A percentile compares a stretch with the other conserved stretches of the same genome.
Conservation (phyloP, 2,797 vertebrate species). For the Petrocephalus sullivani region DNA sequence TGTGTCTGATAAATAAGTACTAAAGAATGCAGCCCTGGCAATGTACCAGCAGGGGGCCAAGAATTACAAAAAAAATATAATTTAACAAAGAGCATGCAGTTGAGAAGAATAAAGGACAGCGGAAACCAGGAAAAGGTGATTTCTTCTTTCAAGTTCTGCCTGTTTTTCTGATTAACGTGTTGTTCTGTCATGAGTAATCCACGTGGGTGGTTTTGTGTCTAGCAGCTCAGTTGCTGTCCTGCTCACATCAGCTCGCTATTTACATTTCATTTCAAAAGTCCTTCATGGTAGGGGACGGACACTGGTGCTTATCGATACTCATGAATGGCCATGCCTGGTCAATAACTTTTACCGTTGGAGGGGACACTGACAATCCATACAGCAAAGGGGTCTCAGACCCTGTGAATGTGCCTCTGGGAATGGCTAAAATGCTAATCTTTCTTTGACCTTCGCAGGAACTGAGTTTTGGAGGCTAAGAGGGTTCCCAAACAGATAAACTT, state of each 20-base stretch:
- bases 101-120: background rate
- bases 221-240: background rate
- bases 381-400: no score
- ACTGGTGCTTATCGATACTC: background rate
- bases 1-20: background rate
- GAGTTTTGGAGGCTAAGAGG: background rate
- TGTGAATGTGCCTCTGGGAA: background rate
- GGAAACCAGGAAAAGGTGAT: background rate
- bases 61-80: background rate
- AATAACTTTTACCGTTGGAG: background rate
- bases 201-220: background rate
- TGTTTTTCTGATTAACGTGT: background rate
- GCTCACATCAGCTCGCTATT: background rate
- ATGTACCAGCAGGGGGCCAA: background rate
- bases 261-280: background rate
- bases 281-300: background rate
- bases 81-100: background rate
- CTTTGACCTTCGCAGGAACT: background rate
- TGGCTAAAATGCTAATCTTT: background rate
- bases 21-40: background rate
- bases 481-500: background rate
- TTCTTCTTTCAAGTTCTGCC: background rate
- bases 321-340: background rate
- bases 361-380: background rate
- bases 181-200: background rate